phyloP scores from a whole-genome alignment of 2,888 invertebrate species.

The Drosophila atripex region DNA sequence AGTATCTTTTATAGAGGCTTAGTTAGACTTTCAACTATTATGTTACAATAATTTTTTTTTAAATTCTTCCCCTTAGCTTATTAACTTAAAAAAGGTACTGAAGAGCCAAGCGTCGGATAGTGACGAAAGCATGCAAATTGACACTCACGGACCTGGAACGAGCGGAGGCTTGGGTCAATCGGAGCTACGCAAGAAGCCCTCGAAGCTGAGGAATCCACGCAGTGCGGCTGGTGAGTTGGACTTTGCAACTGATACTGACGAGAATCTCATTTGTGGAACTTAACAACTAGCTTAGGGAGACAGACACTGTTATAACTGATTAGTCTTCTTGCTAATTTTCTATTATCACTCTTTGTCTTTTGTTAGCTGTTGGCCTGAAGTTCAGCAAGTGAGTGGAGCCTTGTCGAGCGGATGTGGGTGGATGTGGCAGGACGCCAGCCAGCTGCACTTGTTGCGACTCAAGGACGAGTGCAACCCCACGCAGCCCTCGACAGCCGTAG shows the following conservation, averaged over 20 bases:
- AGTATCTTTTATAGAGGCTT: constrained; percentile 41
- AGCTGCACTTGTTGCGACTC: constrained; percentile 13
- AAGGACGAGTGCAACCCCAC: constrained; percentile 18
- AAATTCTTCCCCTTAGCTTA: constrained; percentile 86
- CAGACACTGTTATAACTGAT: constrained; percentile 29
- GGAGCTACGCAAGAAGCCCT: constrained; percentile 82
- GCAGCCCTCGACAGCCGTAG: constrained; percentile 16
- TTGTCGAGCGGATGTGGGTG: constrained; percentile 27
- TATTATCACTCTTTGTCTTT: constrained; percentile 11
- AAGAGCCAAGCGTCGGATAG: constrained; percentile 92
- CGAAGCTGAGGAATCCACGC: constrained; percentile 82
- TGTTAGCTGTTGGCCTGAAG: constrained; percentile 62
- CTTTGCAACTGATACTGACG: background rate
- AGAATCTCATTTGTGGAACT: constrained; percentile 16
- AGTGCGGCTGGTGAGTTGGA: constrained; percentile 63
- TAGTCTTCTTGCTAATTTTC: constrained; percentile 21
- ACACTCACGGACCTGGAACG: constrained; percentile 86
- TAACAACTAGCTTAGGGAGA: background rate
- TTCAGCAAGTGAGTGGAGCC: constrained; percentile 68
- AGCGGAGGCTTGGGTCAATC: constrained; percentile 55
- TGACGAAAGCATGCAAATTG: constrained; percentile 93
- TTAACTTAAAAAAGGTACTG: constrained; percentile 94
- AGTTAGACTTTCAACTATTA: background rate
- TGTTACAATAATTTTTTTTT: background rate
- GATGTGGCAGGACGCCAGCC: constrained; percentile 8